phyloP scores from a whole-genome alignment of 2,113 vertebrate genomes.

The Sigmodon hispidus region DNA sequence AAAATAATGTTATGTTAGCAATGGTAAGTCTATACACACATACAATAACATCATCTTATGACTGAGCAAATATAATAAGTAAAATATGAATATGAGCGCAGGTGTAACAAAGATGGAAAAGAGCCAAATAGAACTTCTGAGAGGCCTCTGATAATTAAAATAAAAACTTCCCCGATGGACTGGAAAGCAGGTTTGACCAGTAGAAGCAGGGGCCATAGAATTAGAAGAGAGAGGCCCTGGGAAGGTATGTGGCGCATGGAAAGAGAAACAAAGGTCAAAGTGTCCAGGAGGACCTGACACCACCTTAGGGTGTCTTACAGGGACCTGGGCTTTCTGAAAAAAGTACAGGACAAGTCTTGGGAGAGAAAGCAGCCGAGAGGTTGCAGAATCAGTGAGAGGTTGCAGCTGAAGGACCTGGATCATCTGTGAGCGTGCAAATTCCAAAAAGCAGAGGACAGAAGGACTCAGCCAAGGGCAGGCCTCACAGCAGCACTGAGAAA shows the following conservation, averaged over 20 bases:
- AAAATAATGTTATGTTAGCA: neutral
- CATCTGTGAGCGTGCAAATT: neutral
- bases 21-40: neutral
- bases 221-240: neutral
- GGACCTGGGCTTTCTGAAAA: neutral
- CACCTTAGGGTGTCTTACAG: neutral
- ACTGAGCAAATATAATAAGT: neutral
- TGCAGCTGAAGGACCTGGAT: fast-evolving
- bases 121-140: too few relatives aligned
- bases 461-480: neutral
- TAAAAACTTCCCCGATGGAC: neutral
- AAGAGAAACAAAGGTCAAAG: neutral
- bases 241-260: neutral
- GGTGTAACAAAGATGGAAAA: neutral
- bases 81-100: neutral
- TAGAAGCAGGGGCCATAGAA: neutral
- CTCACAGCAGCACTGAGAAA: neutral
- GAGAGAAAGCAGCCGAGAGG: neutral
- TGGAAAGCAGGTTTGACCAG: neutral
- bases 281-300: neutral
- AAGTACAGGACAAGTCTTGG: neutral
- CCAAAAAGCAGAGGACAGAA: neutral
- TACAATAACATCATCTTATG: neutral
- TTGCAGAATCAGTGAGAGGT: neutral
- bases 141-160: neutral